Conservation (phyloP, 2,113 vertebrate species). For the Xiphorhynchus elegans region DNA sequence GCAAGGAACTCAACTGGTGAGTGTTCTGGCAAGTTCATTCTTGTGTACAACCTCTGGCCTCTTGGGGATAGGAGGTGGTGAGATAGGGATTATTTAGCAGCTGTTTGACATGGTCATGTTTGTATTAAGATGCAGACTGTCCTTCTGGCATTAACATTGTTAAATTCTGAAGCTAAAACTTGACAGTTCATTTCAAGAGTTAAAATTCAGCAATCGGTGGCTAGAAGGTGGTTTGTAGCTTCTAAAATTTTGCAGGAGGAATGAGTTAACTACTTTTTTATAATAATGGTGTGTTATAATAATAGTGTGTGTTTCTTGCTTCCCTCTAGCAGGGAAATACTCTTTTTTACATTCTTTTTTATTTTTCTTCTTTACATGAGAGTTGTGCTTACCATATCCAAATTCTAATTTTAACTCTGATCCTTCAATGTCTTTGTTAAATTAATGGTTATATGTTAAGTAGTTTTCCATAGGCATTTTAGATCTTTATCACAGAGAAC, state of each 20-base stretch:
- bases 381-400: background rate
- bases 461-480: background rate
- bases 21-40: conserved; percentile 22
- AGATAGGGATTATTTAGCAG: background rate
- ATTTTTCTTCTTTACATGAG: background rate
- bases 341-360: background rate
- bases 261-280: background rate
- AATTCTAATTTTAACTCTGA: background rate
- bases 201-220: background rate
- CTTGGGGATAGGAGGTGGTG: background rate
- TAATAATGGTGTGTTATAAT: background rate
- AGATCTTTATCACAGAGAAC: conserved; percentile 9
- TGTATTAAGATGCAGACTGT: background rate
- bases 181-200: background rate
- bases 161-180: background rate
- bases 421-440: background rate
- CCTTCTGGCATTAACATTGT: background rate
- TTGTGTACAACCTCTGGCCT: background rate
- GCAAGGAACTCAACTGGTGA: conserved; percentile 95
- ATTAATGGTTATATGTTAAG: background rate
- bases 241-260: background rate
- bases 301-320: background rate
- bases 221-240: background rate
- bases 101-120: background rate
- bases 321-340: background rate